Evolutionary conservation across 2,888 invertebrate genomes (phyloP).

Genomic region (Salpingus planirostris): DNA sequence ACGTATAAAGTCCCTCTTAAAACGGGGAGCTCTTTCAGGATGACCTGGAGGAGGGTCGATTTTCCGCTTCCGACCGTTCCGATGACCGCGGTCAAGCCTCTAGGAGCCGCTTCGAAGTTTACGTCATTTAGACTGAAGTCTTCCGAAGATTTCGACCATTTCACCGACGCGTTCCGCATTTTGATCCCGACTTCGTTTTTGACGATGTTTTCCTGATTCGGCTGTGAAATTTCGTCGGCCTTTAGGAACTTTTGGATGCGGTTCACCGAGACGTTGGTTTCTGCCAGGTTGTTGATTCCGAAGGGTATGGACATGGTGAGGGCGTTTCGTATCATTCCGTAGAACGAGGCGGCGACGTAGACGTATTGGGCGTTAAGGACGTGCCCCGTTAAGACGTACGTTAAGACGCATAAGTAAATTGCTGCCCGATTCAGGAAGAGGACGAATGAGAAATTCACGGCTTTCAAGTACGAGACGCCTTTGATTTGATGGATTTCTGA

Average conservation of each 20-base stretch:
- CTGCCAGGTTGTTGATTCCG: slow-evolving; percentile 67
- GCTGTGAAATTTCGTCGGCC: slow-evolving; percentile 32
- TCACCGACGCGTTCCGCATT: slow-evolving; percentile 1
- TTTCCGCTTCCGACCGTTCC: slow-evolving; percentile 59
- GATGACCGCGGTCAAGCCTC: slow-evolving; percentile 47
- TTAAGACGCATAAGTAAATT: slow-evolving; percentile 67
- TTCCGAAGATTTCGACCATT: slow-evolving; percentile 22
- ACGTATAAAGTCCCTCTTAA: slow-evolving; percentile 54
- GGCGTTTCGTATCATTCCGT: slow-evolving; percentile 20
- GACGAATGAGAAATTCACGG: slow-evolving; percentile 58
- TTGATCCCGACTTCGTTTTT: slow-evolving; percentile 24
- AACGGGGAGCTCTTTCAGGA: slow-evolving; percentile 63
- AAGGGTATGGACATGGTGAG: slow-evolving; percentile 77
- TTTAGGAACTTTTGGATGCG: slow-evolving; percentile 51
- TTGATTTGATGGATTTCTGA: slow-evolving; percentile 60
- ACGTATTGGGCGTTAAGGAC: slow-evolving; percentile 51
- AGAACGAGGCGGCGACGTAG: slow-evolving; percentile 67
- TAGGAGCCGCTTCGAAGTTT: slow-evolving; percentile 53
- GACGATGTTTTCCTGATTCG: slow-evolving; percentile 4
- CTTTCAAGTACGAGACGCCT: slow-evolving; percentile 61
- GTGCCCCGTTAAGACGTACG: slow-evolving; percentile 59
- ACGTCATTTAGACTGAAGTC: slow-evolving; percentile 46
- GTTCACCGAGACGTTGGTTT: slow-evolving; percentile 61
- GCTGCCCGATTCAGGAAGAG: slow-evolving; percentile 78
- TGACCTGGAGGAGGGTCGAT: slow-evolving; percentile 44